Evolutionary conservation across 2,888 invertebrate species (phyloP).

Genomic region (Hirtodrosophila histrioides): DNA sequence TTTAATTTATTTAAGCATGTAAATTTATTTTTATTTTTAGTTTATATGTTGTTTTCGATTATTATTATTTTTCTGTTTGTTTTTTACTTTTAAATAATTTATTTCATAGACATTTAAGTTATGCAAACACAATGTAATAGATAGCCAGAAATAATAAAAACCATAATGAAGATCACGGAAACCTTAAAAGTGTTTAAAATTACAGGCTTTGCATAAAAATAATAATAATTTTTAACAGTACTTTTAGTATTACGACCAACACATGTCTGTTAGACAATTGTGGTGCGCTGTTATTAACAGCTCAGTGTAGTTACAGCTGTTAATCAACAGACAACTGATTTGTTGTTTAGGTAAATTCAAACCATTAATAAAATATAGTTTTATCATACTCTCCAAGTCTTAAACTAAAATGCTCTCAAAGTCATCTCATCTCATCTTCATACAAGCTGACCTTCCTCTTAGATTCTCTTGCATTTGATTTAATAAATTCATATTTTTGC

Average conservation of each 20-base stretch:
- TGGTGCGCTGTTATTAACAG: no score
- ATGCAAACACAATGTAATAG: conserved; percentile 38
- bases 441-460: no score
- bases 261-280: no score
- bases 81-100: conserved; percentile 75
- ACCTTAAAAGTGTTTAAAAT: background rate
- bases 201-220: no score
- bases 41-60: conserved; percentile 55
- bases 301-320: no score
- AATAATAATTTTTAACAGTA: background rate
- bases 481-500: conserved; percentile 6
- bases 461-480: background rate
- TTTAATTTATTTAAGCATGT: conserved; percentile 46
- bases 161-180: background rate
- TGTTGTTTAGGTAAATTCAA: no score
- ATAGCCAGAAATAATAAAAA: conserved; percentile 26
- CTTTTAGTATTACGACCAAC: background rate
- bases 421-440: no score
- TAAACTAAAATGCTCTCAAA: no score
- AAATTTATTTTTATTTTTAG: conserved; percentile 33
- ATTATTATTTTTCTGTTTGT: conserved; percentile 68
- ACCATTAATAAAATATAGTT: no score
- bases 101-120: conserved; percentile 48
- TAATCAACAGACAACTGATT: no score
- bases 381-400: no score